These are phyloP conservation scores for Parnassius mnemosyne DNA, from an alignment of 2,888 invertebrate genomes.

Conservation along the genomic window DNA sequence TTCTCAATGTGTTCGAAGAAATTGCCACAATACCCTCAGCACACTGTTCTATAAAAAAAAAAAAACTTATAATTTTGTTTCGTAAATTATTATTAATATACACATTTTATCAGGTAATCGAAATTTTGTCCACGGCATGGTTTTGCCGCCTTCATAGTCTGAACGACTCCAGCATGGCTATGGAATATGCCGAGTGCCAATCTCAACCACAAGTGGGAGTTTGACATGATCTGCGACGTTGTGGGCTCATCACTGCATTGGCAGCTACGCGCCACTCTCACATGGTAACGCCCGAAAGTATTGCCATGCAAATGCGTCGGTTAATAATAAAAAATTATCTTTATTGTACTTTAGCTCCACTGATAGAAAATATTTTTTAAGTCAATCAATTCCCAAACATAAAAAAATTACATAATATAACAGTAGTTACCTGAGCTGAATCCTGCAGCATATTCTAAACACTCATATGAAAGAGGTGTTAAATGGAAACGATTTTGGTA, in stretches of 20 bases:
- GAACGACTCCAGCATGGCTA: slow-evolving; percentile 85
- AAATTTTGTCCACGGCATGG: slow-evolving; percentile 80
- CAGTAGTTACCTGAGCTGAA: slow-evolving; percentile 86
- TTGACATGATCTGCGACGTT: slow-evolving; percentile 82
- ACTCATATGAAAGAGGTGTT: slow-evolving; percentile 97
- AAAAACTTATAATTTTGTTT: neutral
- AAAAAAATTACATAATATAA: no score
- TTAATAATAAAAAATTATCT: neutral
- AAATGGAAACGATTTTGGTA: slow-evolving; percentile 98
- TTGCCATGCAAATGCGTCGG: slow-evolving; percentile 62
- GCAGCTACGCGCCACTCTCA: slow-evolving; percentile 76
- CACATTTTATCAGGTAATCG: neutral
- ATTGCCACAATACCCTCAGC: slow-evolving; percentile 99
- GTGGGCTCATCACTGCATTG: slow-evolving; percentile 78
- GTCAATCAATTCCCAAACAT: no score
- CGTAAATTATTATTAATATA: neutral
- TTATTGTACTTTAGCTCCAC: no score
- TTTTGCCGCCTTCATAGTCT: slow-evolving; percentile 84
- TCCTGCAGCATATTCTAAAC: slow-evolving; percentile 97
- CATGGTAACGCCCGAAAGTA: slow-evolving; percentile 53
- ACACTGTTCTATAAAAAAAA: slow-evolving; percentile 89
- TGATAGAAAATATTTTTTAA: no score
- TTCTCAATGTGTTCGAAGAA: slow-evolving; percentile 97
- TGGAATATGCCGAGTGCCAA: slow-evolving; percentile 86
- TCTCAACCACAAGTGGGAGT: slow-evolving; percentile 78